These are phyloP conservation scores for Ammodytes marinus DNA, from an alignment of 2,113 vertebrate species.

Conservation along the genomic window DNA sequence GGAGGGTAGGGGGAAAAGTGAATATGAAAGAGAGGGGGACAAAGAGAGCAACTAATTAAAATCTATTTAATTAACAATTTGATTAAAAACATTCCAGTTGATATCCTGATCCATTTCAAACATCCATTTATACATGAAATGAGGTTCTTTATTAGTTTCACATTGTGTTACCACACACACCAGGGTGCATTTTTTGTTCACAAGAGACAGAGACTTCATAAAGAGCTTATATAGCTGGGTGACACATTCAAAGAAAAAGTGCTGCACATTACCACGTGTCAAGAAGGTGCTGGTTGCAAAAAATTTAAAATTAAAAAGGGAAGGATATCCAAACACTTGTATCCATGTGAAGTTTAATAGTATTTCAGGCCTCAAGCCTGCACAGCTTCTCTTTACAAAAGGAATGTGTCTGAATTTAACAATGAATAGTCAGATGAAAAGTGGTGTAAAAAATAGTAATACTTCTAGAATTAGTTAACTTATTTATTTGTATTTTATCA, in stretches of 20 bases:
- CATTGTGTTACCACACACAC: neutral
- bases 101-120: neutral
- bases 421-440: neutral
- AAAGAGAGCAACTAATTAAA: neutral
- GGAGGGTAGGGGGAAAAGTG: too few relatives aligned
- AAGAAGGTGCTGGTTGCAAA: neutral
- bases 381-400: neutral
- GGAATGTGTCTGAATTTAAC: neutral
- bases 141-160: neutral
- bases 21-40: neutral
- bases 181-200: neutral
- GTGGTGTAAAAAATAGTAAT: neutral
- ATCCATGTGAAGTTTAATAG: neutral
- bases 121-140: neutral
- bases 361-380: neutral
- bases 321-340: neutral
- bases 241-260: conserved; percentile 5
- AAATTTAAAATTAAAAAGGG: neutral
- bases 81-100: neutral
- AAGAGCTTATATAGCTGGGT: neutral
- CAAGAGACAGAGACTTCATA: neutral
- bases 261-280: neutral
- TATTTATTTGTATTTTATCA: neutral
- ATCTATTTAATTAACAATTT: neutral
- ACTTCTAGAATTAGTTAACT: neutral